Base-by-base conservation (phyloP, 2,888 invertebrate genomes). In the Suillia variegata region DNA sequence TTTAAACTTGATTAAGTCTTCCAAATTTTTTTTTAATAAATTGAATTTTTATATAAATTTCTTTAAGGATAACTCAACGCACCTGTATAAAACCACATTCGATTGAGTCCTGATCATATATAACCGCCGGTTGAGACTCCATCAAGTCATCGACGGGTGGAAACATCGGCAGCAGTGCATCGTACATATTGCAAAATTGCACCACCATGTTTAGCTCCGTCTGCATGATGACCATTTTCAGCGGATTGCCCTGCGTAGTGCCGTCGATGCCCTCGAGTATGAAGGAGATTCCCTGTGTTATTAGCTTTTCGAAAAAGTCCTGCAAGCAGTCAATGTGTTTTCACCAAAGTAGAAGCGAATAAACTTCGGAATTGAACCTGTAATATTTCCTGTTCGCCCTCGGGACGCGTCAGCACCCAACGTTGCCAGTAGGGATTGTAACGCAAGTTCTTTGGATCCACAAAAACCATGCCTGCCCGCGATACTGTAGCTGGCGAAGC, bases 401-500 rank as follows among this genome's bases (percentile, higher is more conserved):
- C 82, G 62, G 83, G 84, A 38, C 88, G 84, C 1, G 85, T 75
- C 59, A 83, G 82, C 3, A 91, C 80, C 94, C 95, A 96, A 70
- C 90, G 87, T 59, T 91, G 86, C 94, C 96, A 95, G 81, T 87
- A 95, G 0, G 96, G 95, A 59, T 87, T 85, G 73, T 89, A 94
- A 0, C 94, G 93, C 62, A 96, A 84, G 81, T 94, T 94, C 82
- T 94, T 94, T 0, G 96, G 94, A 75, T 96, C 95, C 0, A 96
- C 94, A 73, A 89, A 96, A 10, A 96, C 94, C 94, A 96, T 95
- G 31, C 95, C 96, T 8, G 94, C 94, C 56, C 96, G 85, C 0
- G 95, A 95, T 2, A 96, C 93, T 0, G 94, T 96, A 0, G 96
- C 95, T 0, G 96, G 96, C 0, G 96, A 96, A 0, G 96, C 96